A percentile compares a stretch with the other conserved stretches of the same genome.
phyloP scores from a whole-genome alignment of 1,140 invertebrate species.

The Chelonus insularis region DNA sequence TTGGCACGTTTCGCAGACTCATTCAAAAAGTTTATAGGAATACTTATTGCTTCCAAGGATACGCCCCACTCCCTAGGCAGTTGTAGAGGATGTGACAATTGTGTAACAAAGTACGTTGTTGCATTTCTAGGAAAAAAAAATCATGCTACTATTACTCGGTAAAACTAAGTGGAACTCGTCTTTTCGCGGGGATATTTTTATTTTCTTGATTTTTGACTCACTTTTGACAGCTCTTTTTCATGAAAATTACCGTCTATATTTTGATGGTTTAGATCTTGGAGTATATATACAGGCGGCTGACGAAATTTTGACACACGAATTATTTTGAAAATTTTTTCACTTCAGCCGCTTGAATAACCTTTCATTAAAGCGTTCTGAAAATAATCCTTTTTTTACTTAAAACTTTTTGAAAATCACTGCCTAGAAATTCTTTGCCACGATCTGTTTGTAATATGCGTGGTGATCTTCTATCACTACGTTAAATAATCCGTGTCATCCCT shows the following conservation, averaged over 20 bases:
- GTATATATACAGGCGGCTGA: background rate
- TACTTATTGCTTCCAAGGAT: constrained; percentile 31
- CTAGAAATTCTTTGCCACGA: constrained; percentile 2
- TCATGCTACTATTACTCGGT: constrained; percentile 29
- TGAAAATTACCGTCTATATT: background rate
- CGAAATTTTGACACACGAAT: background rate
- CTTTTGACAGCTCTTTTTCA: background rate
- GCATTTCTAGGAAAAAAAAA: constrained; percentile 35
- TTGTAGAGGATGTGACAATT: constrained; percentile 23
- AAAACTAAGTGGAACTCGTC: constrained; percentile 26
- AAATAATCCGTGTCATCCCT: constrained; percentile 29
- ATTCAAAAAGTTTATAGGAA: constrained; percentile 29
- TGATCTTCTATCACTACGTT: background rate
- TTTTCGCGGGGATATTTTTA: too few species aligned
- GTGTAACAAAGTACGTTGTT: constrained; percentile 31
- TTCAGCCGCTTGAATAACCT: background rate
- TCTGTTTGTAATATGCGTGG: background rate
- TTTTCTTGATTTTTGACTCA: background rate
- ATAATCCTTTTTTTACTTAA: background rate
- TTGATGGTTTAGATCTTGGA: background rate
- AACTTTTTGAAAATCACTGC: background rate
- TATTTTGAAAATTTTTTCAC: background rate
- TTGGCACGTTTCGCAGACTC: background rate
- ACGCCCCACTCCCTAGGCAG: constrained; percentile 29
- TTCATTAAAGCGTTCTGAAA: background rate